Conservation (phyloP, 1,140 invertebrate genomes). For the Plectrocnemia conspersa region DNA sequence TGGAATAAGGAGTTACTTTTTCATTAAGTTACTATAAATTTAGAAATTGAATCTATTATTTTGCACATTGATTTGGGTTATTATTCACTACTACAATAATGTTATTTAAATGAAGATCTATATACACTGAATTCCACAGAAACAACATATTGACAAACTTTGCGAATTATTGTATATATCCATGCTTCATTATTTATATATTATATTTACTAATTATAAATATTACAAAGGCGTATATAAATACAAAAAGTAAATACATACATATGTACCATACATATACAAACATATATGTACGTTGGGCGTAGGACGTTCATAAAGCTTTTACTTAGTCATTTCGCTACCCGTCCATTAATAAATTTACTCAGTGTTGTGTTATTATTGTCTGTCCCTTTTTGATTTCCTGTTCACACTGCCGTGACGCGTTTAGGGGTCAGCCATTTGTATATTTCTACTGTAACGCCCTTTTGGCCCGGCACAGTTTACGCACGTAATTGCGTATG, state of each 20-base stretch:
- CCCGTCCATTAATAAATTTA: slow-evolving; percentile 34
- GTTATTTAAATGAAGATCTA: no score
- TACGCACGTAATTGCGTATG: no score
- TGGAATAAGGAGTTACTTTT: no score
- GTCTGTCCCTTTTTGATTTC: slow-evolving; percentile 35
- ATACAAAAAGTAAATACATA: no score
- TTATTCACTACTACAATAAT: no score
- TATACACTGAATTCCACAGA: no score
- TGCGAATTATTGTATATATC: not conserved
- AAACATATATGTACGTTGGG: slow-evolving; percentile 1
- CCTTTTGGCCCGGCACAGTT: no score
- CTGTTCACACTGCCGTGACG: slow-evolving; percentile 29
- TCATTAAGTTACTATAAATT: no score
- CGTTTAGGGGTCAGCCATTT: slow-evolving; percentile 18
- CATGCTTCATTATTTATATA: not conserved
- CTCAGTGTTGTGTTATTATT: slow-evolving; percentile 30
- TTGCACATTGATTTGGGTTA: no score
- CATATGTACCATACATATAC: not conserved
- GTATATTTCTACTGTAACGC: not conserved
- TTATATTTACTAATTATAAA: not conserved
- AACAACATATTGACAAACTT: not conserved
- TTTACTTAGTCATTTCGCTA: slow-evolving; percentile 32
- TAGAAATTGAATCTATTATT: no score
- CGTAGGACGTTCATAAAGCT: slow-evolving; percentile 15
- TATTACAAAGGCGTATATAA: not conserved